Evolutionary conservation across 2,797 vertebrate genomes (phyloP).

Genomic region (Phalanger gymnotis): DNA sequence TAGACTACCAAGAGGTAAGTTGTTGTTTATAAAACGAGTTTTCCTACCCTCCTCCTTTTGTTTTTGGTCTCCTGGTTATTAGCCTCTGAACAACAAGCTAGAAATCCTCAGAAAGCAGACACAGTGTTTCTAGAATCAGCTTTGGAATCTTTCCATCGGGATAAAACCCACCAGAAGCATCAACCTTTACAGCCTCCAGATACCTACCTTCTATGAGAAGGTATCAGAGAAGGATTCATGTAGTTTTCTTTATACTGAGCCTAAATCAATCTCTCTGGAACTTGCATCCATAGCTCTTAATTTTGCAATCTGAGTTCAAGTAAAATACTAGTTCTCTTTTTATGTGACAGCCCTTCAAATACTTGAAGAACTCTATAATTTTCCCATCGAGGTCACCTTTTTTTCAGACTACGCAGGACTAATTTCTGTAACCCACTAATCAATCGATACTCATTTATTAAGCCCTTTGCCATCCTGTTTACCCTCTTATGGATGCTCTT

Average conservation of each 20-base stretch:
- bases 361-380: neutral
- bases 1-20: neutral
- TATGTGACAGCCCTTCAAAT: neutral
- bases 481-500: neutral
- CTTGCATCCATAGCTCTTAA: neutral
- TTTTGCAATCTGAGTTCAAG: neutral
- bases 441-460: neutral
- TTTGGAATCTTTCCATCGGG: neutral
- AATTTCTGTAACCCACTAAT: neutral
- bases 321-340: neutral
- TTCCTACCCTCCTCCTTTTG: neutral
- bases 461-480: neutral
- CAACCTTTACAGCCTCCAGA: neutral
- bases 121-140: neutral
- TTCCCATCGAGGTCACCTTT: neutral
- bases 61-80: neutral
- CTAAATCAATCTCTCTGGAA: neutral
- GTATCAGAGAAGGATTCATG: neutral
- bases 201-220: neutral
- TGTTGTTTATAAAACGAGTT: neutral
- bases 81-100: neutral
- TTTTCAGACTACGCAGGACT: neutral
- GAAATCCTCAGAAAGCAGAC: neutral
- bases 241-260: neutral
- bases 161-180: neutral